Conservation (phyloP, 2,113 vertebrate species). For the Cygnus atratus region DNA sequence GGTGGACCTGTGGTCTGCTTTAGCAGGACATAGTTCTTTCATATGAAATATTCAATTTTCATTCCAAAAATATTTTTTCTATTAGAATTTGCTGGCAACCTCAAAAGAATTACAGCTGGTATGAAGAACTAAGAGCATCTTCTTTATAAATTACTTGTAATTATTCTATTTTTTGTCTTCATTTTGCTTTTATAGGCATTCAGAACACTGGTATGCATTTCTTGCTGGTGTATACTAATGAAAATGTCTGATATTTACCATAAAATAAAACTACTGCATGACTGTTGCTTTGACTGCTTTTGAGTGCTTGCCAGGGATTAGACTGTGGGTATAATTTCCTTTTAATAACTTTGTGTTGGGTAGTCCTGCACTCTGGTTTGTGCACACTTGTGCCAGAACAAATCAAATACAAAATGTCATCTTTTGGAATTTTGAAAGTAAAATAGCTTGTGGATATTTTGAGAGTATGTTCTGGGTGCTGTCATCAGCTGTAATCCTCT, state of each 20-base stretch:
- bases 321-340: conserved; percentile 19
- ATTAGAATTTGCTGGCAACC: neutral
- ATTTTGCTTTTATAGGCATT: neutral
- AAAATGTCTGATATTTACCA: conserved; percentile 35
- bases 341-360: conserved; percentile 7
- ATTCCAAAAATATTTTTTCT: neutral
- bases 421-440: conserved; percentile 22
- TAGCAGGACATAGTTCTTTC: neutral
- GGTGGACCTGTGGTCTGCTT: neutral
- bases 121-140: neutral
- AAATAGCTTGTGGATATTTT: conserved; percentile 43
- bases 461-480: neutral
- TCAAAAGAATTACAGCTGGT: neutral
- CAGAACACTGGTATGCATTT: neutral
- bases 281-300: conserved; percentile 12
- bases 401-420: conserved; percentile 23
- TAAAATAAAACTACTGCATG: neutral
- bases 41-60: neutral
- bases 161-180: neutral
- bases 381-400: conserved; percentile 12
- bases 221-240: neutral
- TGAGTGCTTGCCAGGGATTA: conserved; percentile 39
- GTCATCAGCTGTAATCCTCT: neutral
- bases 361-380: neutral
- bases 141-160: neutral